These are phyloP conservation scores for Mastacembelus armatus DNA, from an alignment of 2,797 vertebrate genomes.

Conservation along the genomic window DNA sequence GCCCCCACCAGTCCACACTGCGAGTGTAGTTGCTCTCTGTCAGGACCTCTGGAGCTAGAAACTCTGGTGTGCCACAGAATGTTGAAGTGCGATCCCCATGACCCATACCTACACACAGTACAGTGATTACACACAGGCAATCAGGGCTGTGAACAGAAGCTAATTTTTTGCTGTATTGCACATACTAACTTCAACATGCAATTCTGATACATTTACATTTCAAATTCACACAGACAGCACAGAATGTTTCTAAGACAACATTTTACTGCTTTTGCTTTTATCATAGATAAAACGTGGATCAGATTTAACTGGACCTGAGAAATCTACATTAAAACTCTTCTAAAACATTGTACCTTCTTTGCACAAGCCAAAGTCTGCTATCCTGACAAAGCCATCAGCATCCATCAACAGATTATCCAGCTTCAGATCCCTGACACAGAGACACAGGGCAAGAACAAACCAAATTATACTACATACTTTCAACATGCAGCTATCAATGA, in stretches of 20 bases:
- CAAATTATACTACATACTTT: not conserved
- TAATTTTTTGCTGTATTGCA: accelerated
- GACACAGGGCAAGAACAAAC: not conserved
- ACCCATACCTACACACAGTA: slow-evolving; percentile 87
- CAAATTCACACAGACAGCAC: not conserved
- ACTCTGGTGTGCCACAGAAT: slow-evolving; percentile 97
- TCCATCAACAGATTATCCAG: slow-evolving; percentile 96
- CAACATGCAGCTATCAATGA: not conserved
- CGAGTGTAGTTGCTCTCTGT: slow-evolving; percentile 92
- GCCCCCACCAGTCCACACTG: slow-evolving; percentile 97
- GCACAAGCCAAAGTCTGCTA: slow-evolving; percentile 94
- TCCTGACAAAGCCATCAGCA: slow-evolving; percentile 92
- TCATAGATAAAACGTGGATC: not conserved
- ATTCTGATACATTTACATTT: not conserved
- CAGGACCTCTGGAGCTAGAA: slow-evolving; percentile 95
- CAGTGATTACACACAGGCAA: not conserved
- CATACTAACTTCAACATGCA: not conserved
- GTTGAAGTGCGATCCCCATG: slow-evolving; percentile 93
- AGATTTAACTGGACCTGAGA: not conserved
- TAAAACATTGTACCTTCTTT: slow-evolving; percentile 72
- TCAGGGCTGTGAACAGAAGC: not conserved
- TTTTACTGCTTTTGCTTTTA: not conserved
- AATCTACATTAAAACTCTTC: not conserved
- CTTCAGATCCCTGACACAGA: slow-evolving; percentile 90
- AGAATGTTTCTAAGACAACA: not conserved